Percentiles rank a stretch among this genome's conserved stretches.
Evolutionary conservation across 2,797 vertebrate species (phyloP).

Genomic region (Gobio occitaniae): DNA sequence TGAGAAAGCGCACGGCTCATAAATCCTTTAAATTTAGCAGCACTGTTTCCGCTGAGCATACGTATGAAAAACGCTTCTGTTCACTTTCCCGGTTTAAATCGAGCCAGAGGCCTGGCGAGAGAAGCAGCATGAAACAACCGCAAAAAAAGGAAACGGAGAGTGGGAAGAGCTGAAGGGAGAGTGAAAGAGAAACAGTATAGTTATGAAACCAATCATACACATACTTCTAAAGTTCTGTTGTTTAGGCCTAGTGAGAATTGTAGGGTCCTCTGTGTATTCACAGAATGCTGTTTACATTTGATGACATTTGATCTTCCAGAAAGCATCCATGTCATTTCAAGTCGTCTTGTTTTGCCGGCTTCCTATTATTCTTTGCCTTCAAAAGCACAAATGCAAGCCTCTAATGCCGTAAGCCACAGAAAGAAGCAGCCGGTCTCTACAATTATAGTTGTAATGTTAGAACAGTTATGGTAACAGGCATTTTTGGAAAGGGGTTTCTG

Average conservation of each 20-base stretch:
- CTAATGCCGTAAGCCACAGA: background rate
- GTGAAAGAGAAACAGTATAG: conserved; percentile 7
- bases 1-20: conserved; percentile 45
- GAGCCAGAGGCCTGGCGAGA: conserved; percentile 47
- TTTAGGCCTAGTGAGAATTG: conserved; percentile 19
- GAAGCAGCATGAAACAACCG: conserved; percentile 36
- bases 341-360: background rate
- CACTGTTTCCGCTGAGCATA: conserved; percentile 37
- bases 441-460: background rate
- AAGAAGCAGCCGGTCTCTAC: background rate
- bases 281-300: conserved; percentile 1
- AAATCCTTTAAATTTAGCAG: conserved; percentile 50
- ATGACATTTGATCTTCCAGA: background rate
- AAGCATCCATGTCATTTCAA: conserved; percentile 1
- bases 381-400: conserved; percentile 16
- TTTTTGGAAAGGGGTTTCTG: conserved; percentile 23
- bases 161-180: conserved; percentile 39
- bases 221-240: conserved; percentile 20
- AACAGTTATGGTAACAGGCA: background rate
- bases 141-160: conserved; percentile 21
- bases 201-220: conserved; percentile 31
- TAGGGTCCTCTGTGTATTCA: conserved; percentile 9
- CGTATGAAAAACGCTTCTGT: conserved; percentile 46
- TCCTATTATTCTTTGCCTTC: conserved; percentile 24
- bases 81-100: conserved; percentile 32